A percentile compares a stretch with the other conserved stretches of the same genome.
Conservation (phyloP, 2,797 vertebrate species). For the Aselliscus stoliczkanus region DNA sequence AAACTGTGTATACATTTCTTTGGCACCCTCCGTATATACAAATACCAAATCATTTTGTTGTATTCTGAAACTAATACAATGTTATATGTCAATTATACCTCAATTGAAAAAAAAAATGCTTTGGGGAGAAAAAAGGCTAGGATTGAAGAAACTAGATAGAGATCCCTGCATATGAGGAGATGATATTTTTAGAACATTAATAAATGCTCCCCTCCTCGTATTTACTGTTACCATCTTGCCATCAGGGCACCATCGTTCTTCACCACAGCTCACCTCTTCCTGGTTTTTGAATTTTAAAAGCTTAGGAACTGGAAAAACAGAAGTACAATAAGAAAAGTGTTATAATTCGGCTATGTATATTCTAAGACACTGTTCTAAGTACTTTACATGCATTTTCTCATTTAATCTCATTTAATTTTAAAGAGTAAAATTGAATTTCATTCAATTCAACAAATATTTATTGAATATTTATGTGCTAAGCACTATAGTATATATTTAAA, state of each 20-base stretch:
- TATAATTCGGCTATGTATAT: background rate
- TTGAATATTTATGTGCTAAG: background rate
- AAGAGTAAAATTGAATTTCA: constrained; percentile 9
- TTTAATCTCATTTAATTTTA: constrained; percentile 12
- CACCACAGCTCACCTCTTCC: background rate
- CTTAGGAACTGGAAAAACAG: background rate
- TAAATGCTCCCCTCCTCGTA: background rate
- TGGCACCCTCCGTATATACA: background rate
- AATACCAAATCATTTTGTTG: background rate
- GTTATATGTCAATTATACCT: background rate
- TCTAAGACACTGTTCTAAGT: background rate
- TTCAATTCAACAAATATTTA: background rate
- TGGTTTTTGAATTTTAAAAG: background rate
- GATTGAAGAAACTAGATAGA: background rate
- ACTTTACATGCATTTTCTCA: background rate
- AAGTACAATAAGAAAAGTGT: background rate
- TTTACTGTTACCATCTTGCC: background rate
- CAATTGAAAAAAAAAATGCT: background rate
- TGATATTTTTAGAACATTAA: background rate
- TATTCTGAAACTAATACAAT: background rate
- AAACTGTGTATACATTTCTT: too few relatives aligned
- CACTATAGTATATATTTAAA: background rate
- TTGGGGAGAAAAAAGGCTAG: background rate
- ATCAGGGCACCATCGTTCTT: background rate
- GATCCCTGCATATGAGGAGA: background rate